A percentile compares a stretch with the other conserved stretches of the same genome.
Evolutionary conservation across 2,888 invertebrate genomes (phyloP).

Genomic region (Diplazon laetatorius): DNA sequence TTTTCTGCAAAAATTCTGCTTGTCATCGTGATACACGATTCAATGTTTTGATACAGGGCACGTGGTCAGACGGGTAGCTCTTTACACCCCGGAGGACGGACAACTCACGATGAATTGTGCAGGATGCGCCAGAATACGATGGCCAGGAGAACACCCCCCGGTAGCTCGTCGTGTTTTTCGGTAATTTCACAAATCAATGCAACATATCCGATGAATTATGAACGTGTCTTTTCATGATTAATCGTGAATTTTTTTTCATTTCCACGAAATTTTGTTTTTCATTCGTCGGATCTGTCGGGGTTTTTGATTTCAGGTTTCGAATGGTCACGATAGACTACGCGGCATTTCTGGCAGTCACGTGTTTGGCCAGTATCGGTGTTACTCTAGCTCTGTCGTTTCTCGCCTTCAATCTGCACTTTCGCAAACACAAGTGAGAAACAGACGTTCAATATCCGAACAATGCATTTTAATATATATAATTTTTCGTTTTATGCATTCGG

Average conservation of each 20-base stretch:
- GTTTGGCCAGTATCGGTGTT: slow-evolving; percentile 90
- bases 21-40: too few species aligned
- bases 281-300: too few species aligned
- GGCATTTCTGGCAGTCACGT: slow-evolving; percentile 89
- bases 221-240: neutral
- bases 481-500: neutral
- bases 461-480: neutral
- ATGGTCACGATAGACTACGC: slow-evolving; percentile 91
- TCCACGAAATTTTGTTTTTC: too few species aligned
- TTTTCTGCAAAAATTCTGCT: too few species aligned
- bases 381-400: slow-evolving; percentile 89
- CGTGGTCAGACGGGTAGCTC: slow-evolving; percentile 88
- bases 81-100: slow-evolving; percentile 85
- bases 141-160: slow-evolving; percentile 93
- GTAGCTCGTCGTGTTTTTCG: slow-evolving; percentile 89
- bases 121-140: slow-evolving; percentile 87
- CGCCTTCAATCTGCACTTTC: slow-evolving; percentile 92
- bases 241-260: neutral
- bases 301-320: slow-evolving; percentile 84
- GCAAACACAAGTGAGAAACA: slow-evolving; percentile 89
- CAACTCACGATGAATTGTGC: slow-evolving; percentile 88
- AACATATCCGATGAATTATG: too few species aligned
- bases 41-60: slow-evolving; percentile 84
- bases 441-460: slow-evolving; percentile 2
- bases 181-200: slow-evolving; percentile 66